A percentile compares a stretch with the other conserved stretches of the same genome.
These are phyloP conservation scores for Cyanoramphus novaezelandiae DNA, from an alignment of 2,113 vertebrate genomes.

Conservation along the genomic window DNA sequence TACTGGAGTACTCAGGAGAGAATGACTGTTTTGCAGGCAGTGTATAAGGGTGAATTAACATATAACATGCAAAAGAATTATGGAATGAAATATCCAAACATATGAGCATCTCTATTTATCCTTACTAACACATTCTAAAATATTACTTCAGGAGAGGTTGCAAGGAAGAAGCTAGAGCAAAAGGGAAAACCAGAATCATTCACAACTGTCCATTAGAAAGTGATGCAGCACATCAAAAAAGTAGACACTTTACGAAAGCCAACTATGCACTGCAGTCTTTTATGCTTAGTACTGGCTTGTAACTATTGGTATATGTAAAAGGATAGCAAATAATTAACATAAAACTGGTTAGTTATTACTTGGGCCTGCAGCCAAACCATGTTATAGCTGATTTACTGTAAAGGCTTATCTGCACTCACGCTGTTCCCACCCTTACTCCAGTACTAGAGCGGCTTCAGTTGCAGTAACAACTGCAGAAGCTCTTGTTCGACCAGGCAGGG, in stretches of 20 bases:
- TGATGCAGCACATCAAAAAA: neutral
- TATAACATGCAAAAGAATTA: neutral
- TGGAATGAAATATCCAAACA: neutral
- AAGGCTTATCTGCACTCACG: neutral
- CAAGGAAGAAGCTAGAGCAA: neutral
- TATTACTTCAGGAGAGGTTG: neutral
- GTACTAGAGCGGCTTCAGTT: neutral
- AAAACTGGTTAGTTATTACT: slow-evolving; percentile 46
- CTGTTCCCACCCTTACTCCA: neutral
- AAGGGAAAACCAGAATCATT: neutral
- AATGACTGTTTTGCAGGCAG: neutral
- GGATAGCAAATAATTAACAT: slow-evolving; percentile 62
- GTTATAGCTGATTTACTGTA: slow-evolving; percentile 14
- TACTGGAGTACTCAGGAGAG: neutral
- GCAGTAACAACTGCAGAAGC: neutral
- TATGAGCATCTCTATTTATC: neutral
- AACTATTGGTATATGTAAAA: neutral
- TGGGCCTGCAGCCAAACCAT: neutral
- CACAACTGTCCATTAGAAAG: neutral
- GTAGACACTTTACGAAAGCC: neutral
- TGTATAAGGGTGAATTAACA: neutral
- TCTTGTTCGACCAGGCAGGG: neutral
- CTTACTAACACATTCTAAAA: neutral
- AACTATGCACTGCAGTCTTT: neutral
- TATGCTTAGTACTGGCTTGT: neutral